Evolutionary conservation across 2,888 invertebrate species (phyloP).

Genomic region (Scaeva pyrastri): DNA sequence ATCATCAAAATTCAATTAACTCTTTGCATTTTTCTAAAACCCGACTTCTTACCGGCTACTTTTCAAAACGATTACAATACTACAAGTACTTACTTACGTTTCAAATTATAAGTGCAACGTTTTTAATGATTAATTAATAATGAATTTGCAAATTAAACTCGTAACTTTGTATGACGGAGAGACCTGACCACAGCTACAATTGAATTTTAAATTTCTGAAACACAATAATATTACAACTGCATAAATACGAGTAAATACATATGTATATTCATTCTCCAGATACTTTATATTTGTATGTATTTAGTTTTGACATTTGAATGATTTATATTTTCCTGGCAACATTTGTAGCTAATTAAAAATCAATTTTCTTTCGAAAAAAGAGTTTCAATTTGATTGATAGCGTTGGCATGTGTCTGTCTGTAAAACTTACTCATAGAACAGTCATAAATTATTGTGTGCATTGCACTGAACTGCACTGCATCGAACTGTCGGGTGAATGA

Average conservation of each 20-base stretch:
- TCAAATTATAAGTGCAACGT: slow-evolving; percentile 10
- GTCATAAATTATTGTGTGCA: slow-evolving; percentile 17
- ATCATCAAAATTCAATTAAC: too few relatives aligned
- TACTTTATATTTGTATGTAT: slow-evolving; percentile 16
- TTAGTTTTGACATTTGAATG: slow-evolving; percentile 66
- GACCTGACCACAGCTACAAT: slow-evolving; percentile 4
- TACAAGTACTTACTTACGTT: too few relatives aligned
- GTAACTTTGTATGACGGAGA: too few relatives aligned
- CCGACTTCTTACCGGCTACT: too few relatives aligned
- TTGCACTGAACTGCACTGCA: not conserved
- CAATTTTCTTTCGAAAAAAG: slow-evolving; percentile 64
- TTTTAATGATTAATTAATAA: slow-evolving; percentile 59
- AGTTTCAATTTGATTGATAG: slow-evolving; percentile 66
- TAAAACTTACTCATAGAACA: slow-evolving; percentile 43
- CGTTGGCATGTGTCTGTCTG: slow-evolving; percentile 47
- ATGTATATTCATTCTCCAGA: slow-evolving; percentile 12
- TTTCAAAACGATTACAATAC: too few relatives aligned
- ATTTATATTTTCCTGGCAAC: slow-evolving; percentile 66
- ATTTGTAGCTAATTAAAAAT: slow-evolving; percentile 74
- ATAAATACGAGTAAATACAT: not conserved
- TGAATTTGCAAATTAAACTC: slow-evolving; percentile 41
- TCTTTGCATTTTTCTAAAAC: too few relatives aligned
- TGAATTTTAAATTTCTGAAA: slow-evolving; percentile 14
- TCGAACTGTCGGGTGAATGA: slow-evolving; percentile 15
- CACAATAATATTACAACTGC: slow-evolving; percentile 20